Evolutionary conservation across 23 tunicate species (phyloP).

Genomic region (Trididemnum clinides): DNA sequence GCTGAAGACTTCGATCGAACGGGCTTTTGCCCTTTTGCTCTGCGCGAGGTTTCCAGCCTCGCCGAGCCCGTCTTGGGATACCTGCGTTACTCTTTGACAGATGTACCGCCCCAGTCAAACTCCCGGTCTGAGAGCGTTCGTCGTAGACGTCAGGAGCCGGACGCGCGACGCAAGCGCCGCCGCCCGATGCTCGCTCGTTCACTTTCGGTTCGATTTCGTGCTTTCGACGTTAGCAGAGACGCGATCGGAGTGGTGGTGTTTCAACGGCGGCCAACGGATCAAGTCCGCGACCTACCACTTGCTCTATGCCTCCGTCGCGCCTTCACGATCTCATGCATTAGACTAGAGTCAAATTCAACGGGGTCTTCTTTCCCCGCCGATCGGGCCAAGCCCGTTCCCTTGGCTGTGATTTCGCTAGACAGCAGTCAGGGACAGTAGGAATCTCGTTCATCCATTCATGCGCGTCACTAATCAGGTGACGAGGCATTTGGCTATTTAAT

Average conservation of each 20-base stretch:
- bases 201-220: not conserved
- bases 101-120: slow-evolving; percentile 41
- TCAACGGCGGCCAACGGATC: no score
- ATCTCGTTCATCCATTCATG: slow-evolving; percentile 55
- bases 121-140: slow-evolving; percentile 26
- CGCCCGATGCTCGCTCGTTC: not conserved
- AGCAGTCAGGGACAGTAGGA: slow-evolving; percentile 49
- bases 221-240: slow-evolving; percentile 4
- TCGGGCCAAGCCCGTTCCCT: slow-evolving; percentile 47
- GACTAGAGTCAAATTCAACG: slow-evolving; percentile 49
- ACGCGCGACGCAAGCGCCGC: not conserved
- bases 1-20: not conserved
- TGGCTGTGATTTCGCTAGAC: slow-evolving; percentile 49
- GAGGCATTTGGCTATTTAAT: slow-evolving; percentile 33
- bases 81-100: slow-evolving; percentile 44
- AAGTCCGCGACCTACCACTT: slow-evolving; percentile 30
- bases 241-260: slow-evolving; percentile 38
- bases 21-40: slow-evolving; percentile 24
- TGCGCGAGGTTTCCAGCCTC: slow-evolving; percentile 32
- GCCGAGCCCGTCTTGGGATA: slow-evolving; percentile 33
- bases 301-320: slow-evolving; percentile 21
- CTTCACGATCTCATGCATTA: slow-evolving; percentile 11
- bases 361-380: slow-evolving; percentile 52
- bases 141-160: not conserved
- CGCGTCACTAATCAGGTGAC: slow-evolving; percentile 28